phyloP scores from a whole-genome alignment of 2,888 invertebrate genomes.

The Leucania comma region DNA sequence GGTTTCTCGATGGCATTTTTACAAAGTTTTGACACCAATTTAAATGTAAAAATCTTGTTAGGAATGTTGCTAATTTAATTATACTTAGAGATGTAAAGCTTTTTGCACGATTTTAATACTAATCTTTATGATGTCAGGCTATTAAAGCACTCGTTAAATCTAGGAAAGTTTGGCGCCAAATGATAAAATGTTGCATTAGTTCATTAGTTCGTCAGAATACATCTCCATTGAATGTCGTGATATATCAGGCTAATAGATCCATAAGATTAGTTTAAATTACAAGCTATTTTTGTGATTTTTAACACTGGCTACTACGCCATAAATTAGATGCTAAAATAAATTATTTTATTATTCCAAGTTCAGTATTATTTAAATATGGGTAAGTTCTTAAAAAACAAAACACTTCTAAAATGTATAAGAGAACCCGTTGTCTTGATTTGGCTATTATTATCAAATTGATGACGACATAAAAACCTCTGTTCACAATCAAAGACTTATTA shows the following conservation, averaged over 20 bases:
- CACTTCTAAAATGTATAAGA: slow-evolving; percentile 1
- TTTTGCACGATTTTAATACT: slow-evolving; percentile 42
- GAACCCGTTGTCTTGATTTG: slow-evolving; percentile 18
- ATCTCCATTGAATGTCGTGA: slow-evolving; percentile 28
- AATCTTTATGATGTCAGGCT: slow-evolving; percentile 49
- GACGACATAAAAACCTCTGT: not conserved
- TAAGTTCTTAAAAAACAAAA: slow-evolving; percentile 7
- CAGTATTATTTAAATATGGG: slow-evolving; percentile 29
- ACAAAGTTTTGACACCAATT: slow-evolving; percentile 57
- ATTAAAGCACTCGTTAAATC: slow-evolving; percentile 31
- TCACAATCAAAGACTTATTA: slow-evolving; percentile 14
- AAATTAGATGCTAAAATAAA: slow-evolving; percentile 27
- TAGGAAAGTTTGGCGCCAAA: slow-evolving; percentile 43
- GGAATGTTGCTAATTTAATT: slow-evolving; percentile 71
- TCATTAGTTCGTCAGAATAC: slow-evolving; percentile 36
- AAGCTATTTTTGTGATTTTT: slow-evolving; percentile 7
- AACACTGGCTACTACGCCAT: slow-evolving; percentile 17
- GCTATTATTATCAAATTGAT: slow-evolving; percentile 11
- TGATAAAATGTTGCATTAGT: slow-evolving; percentile 49
- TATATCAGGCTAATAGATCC: slow-evolving; percentile 28
- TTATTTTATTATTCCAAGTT: slow-evolving; percentile 11
- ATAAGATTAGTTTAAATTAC: slow-evolving; percentile 19
- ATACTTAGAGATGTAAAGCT: slow-evolving; percentile 53
- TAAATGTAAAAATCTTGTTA: slow-evolving; percentile 66
- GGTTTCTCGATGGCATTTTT: slow-evolving; percentile 55